phyloP scores from a whole-genome alignment of 2,888 invertebrate species.

The Acronicta aceris region DNA sequence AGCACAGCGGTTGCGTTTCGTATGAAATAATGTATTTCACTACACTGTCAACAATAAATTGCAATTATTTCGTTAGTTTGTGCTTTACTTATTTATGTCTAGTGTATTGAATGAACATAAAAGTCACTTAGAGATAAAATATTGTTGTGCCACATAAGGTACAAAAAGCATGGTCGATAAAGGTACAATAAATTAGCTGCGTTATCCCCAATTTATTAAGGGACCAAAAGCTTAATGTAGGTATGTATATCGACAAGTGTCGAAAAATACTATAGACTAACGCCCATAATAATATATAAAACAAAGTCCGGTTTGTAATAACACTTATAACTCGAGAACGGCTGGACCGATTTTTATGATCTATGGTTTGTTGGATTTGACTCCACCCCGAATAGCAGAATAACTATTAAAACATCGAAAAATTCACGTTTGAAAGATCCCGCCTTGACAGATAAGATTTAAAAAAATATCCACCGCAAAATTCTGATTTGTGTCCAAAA shows the following conservation, averaged over 20 bases:
- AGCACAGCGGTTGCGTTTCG: conserved; percentile 3
- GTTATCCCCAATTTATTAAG: neutral
- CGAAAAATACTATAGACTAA: too few relatives aligned
- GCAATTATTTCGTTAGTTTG: conserved; percentile 39
- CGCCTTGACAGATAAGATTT: too few relatives aligned
- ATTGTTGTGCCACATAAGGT: conserved; percentile 12
- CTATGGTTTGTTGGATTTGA: too few relatives aligned
- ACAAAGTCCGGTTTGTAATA: too few relatives aligned
- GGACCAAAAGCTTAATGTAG: neutral
- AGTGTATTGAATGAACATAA: conserved; percentile 46
- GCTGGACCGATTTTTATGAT: too few relatives aligned
- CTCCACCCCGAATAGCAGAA: too few relatives aligned
- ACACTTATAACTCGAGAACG: too few relatives aligned
- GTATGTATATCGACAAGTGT: neutral
- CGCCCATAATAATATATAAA: too few relatives aligned
- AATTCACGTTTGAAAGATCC: too few relatives aligned
- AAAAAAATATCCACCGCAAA: too few relatives aligned
- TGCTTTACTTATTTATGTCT: conserved; percentile 34
- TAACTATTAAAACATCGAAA: too few relatives aligned
- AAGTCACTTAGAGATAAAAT: conserved; percentile 46
- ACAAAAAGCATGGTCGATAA: conserved; percentile 15
- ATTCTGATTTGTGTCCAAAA: too few relatives aligned
- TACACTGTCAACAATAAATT: conserved; percentile 18
- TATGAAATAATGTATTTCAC: conserved; percentile 19
- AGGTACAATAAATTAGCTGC: neutral